phyloP scores from a whole-genome alignment of 2,113 vertebrate genomes.

The Tor tambroides region DNA sequence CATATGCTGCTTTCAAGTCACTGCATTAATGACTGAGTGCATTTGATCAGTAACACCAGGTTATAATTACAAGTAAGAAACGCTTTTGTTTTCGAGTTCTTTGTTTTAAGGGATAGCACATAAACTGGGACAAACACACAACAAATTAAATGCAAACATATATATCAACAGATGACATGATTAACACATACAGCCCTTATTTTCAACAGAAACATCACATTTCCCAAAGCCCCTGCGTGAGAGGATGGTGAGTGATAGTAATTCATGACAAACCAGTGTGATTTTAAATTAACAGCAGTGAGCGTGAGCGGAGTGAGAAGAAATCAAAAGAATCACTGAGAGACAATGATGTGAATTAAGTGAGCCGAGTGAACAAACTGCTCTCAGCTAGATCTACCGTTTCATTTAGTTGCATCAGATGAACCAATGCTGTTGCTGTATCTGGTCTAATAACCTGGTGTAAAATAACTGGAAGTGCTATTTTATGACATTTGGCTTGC shows the following conservation, averaged over 20 bases:
- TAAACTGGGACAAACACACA: background rate
- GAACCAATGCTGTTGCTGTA: background rate
- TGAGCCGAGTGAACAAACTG: background rate
- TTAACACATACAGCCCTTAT: background rate
- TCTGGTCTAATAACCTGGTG: background rate
- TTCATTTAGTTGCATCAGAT: background rate
- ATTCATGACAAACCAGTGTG: conserved; percentile 47
- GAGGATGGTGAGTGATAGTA: conserved; percentile 5
- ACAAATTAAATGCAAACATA: background rate
- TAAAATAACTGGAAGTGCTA: background rate
- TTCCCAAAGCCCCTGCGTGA: conserved; percentile 4
- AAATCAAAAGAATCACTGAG: conserved; percentile 43
- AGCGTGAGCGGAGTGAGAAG: conserved; percentile 33
- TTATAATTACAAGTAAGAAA: background rate
- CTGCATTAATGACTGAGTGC: background rate
- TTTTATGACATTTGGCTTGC: background rate
- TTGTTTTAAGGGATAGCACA: background rate
- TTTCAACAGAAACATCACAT: background rate
- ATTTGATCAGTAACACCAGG: background rate
- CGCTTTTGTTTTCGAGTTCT: background rate
- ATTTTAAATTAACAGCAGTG: conserved; percentile 32
- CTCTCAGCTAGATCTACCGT: background rate
- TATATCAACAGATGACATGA: background rate
- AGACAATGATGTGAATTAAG: conserved; percentile 41
- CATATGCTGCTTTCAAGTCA: background rate